Evolutionary conservation across 1,140 invertebrate species (phyloP), one percentile per base, ranked within the genome.

Genomic region (Orius laevigatus): DNA sequence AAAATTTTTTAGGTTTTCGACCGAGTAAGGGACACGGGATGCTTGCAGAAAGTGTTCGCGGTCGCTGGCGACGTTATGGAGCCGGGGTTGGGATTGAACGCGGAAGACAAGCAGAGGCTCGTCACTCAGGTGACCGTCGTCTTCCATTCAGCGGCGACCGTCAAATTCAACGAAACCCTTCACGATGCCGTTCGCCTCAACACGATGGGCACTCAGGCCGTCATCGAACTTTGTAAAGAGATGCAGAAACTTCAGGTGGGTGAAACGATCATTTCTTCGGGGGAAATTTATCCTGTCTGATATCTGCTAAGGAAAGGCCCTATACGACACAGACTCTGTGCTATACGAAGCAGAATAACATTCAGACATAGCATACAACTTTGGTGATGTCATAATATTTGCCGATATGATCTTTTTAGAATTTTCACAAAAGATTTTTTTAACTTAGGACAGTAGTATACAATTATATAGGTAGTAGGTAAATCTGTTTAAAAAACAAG

Each of bases 131-230:
- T 87, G 12, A 74, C 79, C 20, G 63, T 81, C 41, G 75, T 81
- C 0, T 79, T 81, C 61, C 79, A 81, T 58, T 75, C 74, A 4
- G 78, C 79, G 3, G 79, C 78, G 3, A 81, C 79, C 16, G 73
- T 64, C 40, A 65, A 66, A 10, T 63, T 63, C 51, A 62, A 62
- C 40, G 62, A 63, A 52, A 53, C 46, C 3, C 56, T 65, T 1
- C 49, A 56, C 15, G 54, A 56, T 2, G 61, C 64, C 18, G 59
- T 62, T 5, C 51, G 46, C 3, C 55, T 65, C 36, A 66, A 66
- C 52, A 60, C 63, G 1, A 52, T 56, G 15, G 63, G 62, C 6
- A 63, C 63, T 9, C 54, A 56, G 25, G 46, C 58, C 5, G 54
- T 64, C n/a, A 51, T 64, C 1, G 49, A 62, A 25, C 42, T 65